Evolutionary conservation across 2,888 invertebrate species (phyloP).

Genomic region (Metallyticus violacea): DNA sequence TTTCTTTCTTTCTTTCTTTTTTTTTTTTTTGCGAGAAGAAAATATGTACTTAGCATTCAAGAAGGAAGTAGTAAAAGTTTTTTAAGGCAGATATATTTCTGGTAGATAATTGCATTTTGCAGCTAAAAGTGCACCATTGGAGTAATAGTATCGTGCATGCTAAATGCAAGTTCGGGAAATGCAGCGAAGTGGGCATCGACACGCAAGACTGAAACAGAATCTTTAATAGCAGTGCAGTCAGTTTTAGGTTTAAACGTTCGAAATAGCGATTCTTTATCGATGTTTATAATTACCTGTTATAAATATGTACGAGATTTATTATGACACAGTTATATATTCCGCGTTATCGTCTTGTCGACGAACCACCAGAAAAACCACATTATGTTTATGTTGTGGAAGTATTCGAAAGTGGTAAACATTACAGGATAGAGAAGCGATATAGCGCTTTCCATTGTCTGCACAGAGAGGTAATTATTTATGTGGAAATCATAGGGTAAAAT

Average conservation of each 20-base stretch:
- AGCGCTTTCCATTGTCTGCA: constrained; percentile 57
- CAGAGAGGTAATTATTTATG: constrained; percentile 48
- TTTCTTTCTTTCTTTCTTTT: background rate
- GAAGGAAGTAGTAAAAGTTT: background rate
- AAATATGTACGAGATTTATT: constrained; percentile 34
- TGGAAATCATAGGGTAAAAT: background rate
- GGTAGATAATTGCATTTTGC: too few species aligned
- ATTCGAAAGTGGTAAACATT: constrained; percentile 44
- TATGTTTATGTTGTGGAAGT: constrained; percentile 51
- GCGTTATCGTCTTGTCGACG: constrained; percentile 47
- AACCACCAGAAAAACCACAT: constrained; percentile 47
- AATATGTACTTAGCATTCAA: background rate
- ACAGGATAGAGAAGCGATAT: constrained; percentile 53
- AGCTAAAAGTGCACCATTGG: too few species aligned
- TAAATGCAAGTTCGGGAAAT: too few species aligned
- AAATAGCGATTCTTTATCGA: background rate
- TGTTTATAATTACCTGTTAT: background rate
- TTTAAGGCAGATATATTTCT: background rate
- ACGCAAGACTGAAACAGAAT: background rate
- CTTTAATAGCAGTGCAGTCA: background rate
- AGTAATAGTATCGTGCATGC: too few species aligned
- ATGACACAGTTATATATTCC: constrained; percentile 47
- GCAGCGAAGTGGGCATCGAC: too few species aligned
- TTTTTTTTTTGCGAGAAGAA: background rate
- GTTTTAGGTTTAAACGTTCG: background rate